Conservation (phyloP, 2,888 invertebrate genomes). For the Platynereis dumerilii region DNA sequence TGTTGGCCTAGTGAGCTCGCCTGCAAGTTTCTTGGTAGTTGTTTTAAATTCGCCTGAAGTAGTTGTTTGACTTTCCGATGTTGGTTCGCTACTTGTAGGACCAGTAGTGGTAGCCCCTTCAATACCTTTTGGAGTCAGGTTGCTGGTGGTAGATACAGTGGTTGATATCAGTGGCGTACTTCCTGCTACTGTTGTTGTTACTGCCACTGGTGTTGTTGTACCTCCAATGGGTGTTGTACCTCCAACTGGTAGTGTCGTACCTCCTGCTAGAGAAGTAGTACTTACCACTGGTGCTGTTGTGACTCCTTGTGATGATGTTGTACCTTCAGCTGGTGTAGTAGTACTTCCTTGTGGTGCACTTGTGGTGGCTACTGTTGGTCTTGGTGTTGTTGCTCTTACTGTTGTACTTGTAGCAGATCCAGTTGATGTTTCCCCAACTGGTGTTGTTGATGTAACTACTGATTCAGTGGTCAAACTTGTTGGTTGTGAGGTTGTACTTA, state of each 20-base stretch:
- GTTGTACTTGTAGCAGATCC: too few species aligned
- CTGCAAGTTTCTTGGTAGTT: too few species aligned
- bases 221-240: background rate
- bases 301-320: background rate
- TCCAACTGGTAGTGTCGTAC: background rate
- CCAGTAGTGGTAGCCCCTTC: too few species aligned
- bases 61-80: too few species aligned
- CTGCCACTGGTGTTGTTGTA: background rate
- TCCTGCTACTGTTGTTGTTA: background rate
- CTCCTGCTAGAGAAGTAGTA: background rate
- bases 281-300: background rate
- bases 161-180: background rate
- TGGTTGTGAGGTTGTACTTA: too few species aligned
- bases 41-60: too few species aligned
- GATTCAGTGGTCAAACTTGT: too few species aligned
- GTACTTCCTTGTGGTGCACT: background rate
- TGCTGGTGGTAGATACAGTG: background rate
- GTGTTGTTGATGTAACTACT: too few species aligned
- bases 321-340: background rate
- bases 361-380: background rate
- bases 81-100: too few species aligned
- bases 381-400: background rate
- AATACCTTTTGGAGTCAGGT: background rate
- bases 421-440: too few species aligned
- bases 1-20: too few species aligned